Evolutionary conservation across 2,797 vertebrate species (phyloP), one percentile per base, ranked within the genome.

Genomic region (Pygocentrus nattereri): DNA sequence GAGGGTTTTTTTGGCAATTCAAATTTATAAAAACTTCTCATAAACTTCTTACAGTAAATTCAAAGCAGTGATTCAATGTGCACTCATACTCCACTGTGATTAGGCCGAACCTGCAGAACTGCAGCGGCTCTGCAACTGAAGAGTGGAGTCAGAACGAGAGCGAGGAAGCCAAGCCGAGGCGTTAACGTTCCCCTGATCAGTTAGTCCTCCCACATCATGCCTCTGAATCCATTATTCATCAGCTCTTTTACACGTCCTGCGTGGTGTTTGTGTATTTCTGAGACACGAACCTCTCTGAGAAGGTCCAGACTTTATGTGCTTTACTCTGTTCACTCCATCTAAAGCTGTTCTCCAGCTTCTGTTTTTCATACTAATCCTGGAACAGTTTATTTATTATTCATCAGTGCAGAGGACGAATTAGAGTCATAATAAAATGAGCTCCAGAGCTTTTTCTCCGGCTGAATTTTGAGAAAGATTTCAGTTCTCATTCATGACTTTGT

Each of bases 171-270:
- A 27, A 27, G 30, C 27, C 18, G 27, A 30, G 59, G 27, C 25
- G 59, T 62, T 62, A 15, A 16, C 1, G 27, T 27, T 64, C 56
- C 59, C 70, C 76, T 31, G 54, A 78, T 87, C 89, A 85, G 70
- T 78, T 71, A 88, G 88, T 91, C 89, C 84, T 78, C 83, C 83
- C 86, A 86, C 87, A 87, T 84, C 73, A 77, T 50, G n/a, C 67
- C 67, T 27, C 72, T 49, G 80, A 70, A 89, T 92, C 85, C 82
- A 90, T 89, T 75, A 91, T 92, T 90, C 86, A 92, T 90, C 76
- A 77, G 38, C 81, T 87, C 49, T 88, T 90, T 90, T 89, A 83
- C 86, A 88, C 88, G 74, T 79, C 74, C 88, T 90, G 90, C 85
- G 82, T 89, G 79, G 87, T 84, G 68, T 82, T 87, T 82, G 23